Evolutionary conservation across 2,888 invertebrate species (phyloP).

Genomic region (Pantelozetes paolii): DNA sequence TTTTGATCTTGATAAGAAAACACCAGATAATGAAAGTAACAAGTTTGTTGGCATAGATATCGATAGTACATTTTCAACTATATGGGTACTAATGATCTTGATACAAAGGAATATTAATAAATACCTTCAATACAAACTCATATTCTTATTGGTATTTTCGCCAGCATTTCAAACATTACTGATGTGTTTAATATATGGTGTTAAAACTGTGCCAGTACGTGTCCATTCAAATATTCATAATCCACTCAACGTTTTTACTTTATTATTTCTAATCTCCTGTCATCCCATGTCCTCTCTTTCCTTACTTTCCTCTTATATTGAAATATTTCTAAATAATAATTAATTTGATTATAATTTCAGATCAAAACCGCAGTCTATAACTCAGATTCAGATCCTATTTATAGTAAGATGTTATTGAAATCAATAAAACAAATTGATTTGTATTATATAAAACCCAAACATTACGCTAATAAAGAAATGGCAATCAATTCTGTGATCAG

Average conservation of each 20-base stretch:
- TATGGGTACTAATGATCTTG: conserved; percentile 37
- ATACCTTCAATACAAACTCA: conserved; percentile 19
- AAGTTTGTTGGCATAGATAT: not conserved
- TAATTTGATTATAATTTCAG: no score
- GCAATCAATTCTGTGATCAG: conserved; percentile 16
- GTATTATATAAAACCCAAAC: conserved; percentile 19
- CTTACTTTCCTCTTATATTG: not conserved
- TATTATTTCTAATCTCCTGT: no score
- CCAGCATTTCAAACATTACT: conserved; percentile 35
- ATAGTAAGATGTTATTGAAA: conserved; percentile 7
- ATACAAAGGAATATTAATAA: conserved; percentile 30
- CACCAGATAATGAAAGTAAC: not conserved
- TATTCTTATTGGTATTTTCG: conserved; percentile 27
- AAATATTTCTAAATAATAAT: no score
- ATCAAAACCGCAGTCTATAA: conserved; percentile 36
- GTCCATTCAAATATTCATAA: not conserved
- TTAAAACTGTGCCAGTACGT: conserved; percentile 25
- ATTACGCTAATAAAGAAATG: not conserved
- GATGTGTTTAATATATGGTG: conserved; percentile 33
- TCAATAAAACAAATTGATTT: conserved; percentile 19
- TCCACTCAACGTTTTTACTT: no score
- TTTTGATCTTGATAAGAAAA: not conserved
- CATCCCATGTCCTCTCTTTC: no score
- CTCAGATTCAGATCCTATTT: not conserved
- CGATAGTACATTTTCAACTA: not conserved